Conservation (phyloP, 2,888 invertebrate species). For the Selenia dentaria region DNA sequence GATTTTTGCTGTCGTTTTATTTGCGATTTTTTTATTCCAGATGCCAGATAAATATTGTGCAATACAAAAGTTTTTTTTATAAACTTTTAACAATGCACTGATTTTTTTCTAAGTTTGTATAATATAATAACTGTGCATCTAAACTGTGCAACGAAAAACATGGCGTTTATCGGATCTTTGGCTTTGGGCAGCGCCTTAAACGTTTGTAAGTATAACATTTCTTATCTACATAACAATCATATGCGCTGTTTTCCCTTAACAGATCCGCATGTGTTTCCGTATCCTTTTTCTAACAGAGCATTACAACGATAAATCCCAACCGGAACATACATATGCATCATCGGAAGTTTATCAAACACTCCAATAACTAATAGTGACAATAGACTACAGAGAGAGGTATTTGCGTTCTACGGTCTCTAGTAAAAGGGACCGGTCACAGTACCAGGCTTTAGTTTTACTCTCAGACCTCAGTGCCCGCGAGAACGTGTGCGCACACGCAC, state of each 20-base stretch:
- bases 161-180: no score
- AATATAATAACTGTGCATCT: no score
- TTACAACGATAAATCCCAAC: slow-evolving; percentile 49
- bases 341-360: slow-evolving; percentile 66
- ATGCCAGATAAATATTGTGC: no score
- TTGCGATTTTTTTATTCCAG: no score
- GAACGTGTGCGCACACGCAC: slow-evolving; percentile 53
- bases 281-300: slow-evolving; percentile 21
- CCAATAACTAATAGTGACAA: slow-evolving; percentile 59
- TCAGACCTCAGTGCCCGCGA: slow-evolving; percentile 67
- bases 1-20: no score
- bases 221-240: neutral
- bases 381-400: slow-evolving; percentile 35
- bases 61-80: no score
- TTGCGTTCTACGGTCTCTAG: slow-evolving; percentile 45
- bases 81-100: no score
- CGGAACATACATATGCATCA: slow-evolving; percentile 63
- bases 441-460: slow-evolving; percentile 13
- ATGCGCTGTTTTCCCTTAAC: slow-evolving; percentile 18
- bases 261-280: slow-evolving; percentile 27
- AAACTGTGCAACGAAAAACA: no score
- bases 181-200: no score
- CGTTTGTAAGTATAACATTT: no score
- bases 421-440: slow-evolving; percentile 63
- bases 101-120: no score